Evolutionary conservation across 2,113 vertebrate genomes (phyloP).

Genomic region (Nyctereutes procyonoides): DNA sequence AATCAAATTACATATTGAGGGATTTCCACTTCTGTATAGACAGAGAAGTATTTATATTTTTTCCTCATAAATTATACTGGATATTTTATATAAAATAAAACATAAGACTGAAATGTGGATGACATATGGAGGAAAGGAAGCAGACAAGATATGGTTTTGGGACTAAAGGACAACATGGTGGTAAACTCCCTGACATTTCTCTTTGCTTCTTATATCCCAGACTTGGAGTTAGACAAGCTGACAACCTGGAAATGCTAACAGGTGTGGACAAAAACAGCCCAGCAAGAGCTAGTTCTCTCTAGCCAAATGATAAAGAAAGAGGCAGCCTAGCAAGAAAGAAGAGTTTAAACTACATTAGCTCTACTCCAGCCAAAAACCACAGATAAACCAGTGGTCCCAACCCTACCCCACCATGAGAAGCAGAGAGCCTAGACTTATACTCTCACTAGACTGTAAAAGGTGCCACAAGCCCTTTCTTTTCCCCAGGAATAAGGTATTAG

Average conservation of each 20-base stretch:
- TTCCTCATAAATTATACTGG: neutral
- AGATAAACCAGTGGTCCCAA: neutral
- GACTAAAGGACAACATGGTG: neutral
- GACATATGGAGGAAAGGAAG: neutral
- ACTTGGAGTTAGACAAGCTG: neutral
- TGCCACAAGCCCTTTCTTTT: accelerated
- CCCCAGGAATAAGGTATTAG: neutral
- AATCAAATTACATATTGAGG: neutral
- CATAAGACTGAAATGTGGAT: neutral
- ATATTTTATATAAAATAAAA: neutral
- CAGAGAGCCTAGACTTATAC: neutral
- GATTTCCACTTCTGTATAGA: neutral
- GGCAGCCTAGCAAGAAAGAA: neutral
- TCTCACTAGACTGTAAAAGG: neutral
- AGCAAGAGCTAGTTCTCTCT: neutral
- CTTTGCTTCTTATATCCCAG: neutral
- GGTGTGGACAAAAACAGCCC: neutral
- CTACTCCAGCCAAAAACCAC: neutral
- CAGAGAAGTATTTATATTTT: neutral
- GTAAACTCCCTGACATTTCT: neutral
- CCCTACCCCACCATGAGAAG: neutral
- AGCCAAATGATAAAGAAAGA: neutral
- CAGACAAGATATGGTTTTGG: accelerated
- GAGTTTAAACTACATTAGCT: neutral
- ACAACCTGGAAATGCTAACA: neutral